phyloP scores from a whole-genome alignment of 2,797 vertebrate genomes.

The Acipenser oxyrinchus region DNA sequence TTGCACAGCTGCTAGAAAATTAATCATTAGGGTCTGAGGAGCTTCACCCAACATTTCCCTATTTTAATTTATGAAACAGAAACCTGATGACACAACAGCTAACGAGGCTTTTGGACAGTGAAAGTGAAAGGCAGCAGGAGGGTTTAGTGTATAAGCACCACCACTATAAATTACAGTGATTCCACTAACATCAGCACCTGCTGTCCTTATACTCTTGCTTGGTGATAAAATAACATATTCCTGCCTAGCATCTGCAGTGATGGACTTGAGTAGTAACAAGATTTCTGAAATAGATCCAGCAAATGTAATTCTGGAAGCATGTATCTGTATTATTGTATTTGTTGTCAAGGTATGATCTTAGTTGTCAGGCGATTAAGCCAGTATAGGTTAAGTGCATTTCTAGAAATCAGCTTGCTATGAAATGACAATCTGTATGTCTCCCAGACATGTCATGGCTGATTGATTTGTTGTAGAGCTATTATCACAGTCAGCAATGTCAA shows the following conservation, averaged over 20 bases:
- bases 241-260: background rate
- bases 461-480: background rate
- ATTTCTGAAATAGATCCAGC: background rate
- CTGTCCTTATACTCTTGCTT: background rate
- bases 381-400: background rate
- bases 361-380: background rate
- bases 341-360: background rate
- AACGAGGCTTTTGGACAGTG: constrained; percentile 41
- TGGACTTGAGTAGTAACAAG: background rate
- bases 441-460: background rate
- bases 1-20: constrained; percentile 43
- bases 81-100: constrained; percentile 47
- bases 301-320: background rate
- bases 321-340: background rate
- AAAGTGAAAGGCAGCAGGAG: constrained; percentile 39
- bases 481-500: background rate
- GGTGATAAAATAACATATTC: background rate
- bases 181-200: constrained; percentile 20
- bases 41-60: constrained; percentile 38
- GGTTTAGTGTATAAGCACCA: constrained; percentile 31
- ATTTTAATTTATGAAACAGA: constrained; percentile 53
- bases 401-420: background rate
- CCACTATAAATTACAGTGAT: constrained; percentile 39
- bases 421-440: background rate
- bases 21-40: constrained; percentile 26